phyloP scores from a whole-genome alignment of 1,140 invertebrate genomes.

The Saxidomus purpurata region DNA sequence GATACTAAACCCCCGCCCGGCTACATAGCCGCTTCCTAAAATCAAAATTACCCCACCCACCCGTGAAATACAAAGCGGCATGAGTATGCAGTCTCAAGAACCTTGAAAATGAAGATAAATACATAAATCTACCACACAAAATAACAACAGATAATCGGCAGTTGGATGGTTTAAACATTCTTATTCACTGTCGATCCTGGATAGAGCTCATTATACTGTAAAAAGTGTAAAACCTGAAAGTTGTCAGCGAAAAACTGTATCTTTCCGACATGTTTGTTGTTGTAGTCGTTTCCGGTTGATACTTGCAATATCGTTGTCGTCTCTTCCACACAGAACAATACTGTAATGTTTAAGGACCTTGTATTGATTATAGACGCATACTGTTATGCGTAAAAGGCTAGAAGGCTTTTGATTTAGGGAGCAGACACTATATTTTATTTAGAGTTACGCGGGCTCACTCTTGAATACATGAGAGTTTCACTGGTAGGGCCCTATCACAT shows the following conservation, averaged over 20 bases:
- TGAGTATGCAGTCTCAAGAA: neutral
- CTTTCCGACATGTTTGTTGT: constrained; percentile 91
- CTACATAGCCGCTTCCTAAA: too few relatives aligned
- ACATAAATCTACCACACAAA: neutral
- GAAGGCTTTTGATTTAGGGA: too few relatives aligned
- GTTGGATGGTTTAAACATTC: neutral
- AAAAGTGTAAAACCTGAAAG: constrained; percentile 94
- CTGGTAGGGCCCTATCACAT: too few relatives aligned
- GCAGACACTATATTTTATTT: too few relatives aligned
- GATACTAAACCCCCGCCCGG: too few relatives aligned
- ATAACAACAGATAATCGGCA: neutral
- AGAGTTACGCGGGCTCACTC: too few relatives aligned
- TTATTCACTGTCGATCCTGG: neutral
- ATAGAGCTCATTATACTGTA: neutral
- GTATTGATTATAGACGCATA: too few relatives aligned
- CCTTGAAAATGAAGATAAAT: neutral
- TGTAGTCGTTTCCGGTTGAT: neutral
- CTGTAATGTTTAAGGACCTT: too few relatives aligned
- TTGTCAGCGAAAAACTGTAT: constrained; percentile 99
- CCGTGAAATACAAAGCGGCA: neutral
- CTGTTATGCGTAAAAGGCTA: too few relatives aligned
- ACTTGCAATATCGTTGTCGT: neutral
- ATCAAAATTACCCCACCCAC: constrained; percentile 5
- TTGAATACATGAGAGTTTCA: too few relatives aligned
- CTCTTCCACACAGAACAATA: too few relatives aligned